A percentile compares a stretch with the other conserved stretches of the same genome.
phyloP scores from a whole-genome alignment of 1,140 invertebrate species.

The Sarcophaga peregrina region DNA sequence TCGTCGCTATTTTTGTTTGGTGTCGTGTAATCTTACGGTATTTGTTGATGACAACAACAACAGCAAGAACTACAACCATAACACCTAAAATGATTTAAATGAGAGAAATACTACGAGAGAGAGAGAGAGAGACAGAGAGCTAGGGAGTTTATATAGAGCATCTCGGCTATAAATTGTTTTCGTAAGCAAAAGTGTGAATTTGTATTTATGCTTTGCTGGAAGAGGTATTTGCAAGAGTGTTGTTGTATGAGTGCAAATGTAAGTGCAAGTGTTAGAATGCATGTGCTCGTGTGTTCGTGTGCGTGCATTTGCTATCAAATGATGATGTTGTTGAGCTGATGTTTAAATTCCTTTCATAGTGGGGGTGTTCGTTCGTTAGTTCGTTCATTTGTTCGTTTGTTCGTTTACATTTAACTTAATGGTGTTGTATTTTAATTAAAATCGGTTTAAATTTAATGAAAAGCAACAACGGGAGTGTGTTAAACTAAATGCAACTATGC shows the following conservation, averaged over 20 bases:
- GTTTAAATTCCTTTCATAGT: conserved; percentile 1
- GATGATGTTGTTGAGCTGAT: neutral
- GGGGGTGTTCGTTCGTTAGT: neutral
- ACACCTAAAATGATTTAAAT: neutral
- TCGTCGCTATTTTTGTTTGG: neutral
- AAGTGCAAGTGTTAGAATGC: neutral
- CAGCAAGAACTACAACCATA: too few species aligned
- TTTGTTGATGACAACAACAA: neutral
- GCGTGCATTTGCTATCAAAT: too few species aligned
- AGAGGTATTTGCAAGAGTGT: neutral
- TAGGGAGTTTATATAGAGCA: too few species aligned
- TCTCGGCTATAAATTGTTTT: too few species aligned
- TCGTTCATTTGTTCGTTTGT: neutral
- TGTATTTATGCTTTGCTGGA: too few species aligned
- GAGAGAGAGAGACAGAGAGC: neutral
- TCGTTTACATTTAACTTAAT: conserved; percentile 19
- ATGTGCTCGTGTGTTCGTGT: conserved; percentile 7
- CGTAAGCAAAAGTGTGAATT: too few species aligned
- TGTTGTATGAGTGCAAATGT: neutral
- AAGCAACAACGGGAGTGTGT: neutral
- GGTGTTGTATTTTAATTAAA: conserved; percentile 27
- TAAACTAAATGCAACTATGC: too few species aligned
- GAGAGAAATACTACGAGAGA: neutral
- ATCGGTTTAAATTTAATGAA: conserved; percentile 22
- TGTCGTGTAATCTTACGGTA: conserved; percentile 21